Percentiles rank a stretch among this genome's conserved stretches.
Conservation (phyloP, 2,797 vertebrate genomes). For the Muscicapa striata region DNA sequence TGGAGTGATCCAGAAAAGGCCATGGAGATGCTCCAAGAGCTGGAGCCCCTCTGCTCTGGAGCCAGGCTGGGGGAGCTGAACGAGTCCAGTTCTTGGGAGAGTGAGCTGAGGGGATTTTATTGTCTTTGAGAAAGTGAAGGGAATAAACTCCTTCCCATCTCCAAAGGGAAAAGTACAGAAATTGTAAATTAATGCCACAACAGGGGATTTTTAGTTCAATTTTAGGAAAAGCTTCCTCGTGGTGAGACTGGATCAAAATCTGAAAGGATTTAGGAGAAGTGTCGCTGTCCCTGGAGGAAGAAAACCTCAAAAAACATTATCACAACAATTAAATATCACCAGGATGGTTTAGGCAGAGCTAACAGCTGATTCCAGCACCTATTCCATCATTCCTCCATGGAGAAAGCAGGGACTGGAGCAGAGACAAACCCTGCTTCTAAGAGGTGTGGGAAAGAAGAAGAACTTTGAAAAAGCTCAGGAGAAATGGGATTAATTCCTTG, state of each 20-base stretch:
- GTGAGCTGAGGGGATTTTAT: not conserved
- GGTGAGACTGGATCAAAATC: not conserved
- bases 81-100: rapidly evolving
- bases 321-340: not conserved
- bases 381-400: not conserved
- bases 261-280: not conserved
- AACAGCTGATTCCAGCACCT: not conserved
- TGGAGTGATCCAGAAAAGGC: not conserved
- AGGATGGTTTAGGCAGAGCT: not conserved
- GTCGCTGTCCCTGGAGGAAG: not conserved
- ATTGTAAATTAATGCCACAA: not conserved
- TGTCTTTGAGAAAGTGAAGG: not conserved
- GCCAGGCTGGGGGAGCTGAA: not conserved
- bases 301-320: not conserved
- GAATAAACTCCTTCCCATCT: not conserved
- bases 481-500: not conserved
- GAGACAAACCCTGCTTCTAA: not conserved
- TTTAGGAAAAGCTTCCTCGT: not conserved
- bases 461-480: not conserved
- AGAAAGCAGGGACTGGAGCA: not conserved
- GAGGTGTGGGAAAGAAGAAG: not conserved
- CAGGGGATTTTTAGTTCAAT: not conserved
- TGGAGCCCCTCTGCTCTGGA: not conserved
- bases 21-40: rapidly evolving
- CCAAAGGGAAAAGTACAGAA: not conserved